Evolutionary conservation across 2,113 vertebrate genomes (phyloP), one percentile per base, ranked within the genome.

Genomic region (Oriolus oriolus): DNA sequence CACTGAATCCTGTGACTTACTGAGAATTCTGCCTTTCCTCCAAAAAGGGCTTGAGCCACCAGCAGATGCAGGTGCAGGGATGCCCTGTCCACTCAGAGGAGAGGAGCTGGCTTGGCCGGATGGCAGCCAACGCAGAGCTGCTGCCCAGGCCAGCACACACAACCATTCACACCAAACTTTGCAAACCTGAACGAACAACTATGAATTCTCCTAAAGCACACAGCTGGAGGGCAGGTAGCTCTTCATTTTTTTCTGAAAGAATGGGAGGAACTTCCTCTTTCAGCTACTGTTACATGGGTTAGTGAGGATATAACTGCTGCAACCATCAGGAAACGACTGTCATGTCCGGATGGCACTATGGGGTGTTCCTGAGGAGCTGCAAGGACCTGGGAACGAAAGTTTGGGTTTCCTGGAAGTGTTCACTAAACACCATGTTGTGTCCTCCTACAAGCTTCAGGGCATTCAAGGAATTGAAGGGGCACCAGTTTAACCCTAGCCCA

Each of bases 211-310:
- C 56, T 33, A 45, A 77, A 81, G 39, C 16, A 65, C n/a, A 65
- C 57, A 92, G 75, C n/a, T 76, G 39, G 23, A 88, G 37, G 28
- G 27, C 2, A 52, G 28, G 33, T 7, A 85, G 8, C n/a, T 61
- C 61, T 92, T 86, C 2, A 15, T 31, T 78, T 88, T 47, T 63
- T 73, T 37, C 45, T 37, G 35, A 89, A 84, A 78, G 86, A 87
- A 77, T 37, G 54, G 33, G 45, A 89, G 78, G 64, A 92, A 92
- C 79, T 88, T 96, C 75, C 82, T 73, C 76, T 94, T 95, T 87
- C 54, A 42, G 59, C 77, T 60, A 28, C 23, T 9, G 5, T 87
- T 79, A 54, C 5, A 28, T 0, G 4, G 27, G n/a, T 44, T 81
- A 26, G 50, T 14, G 52, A 87, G 71, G 83, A 56, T 88, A 2